These are phyloP conservation scores for Tanypteryx hageni DNA, from an alignment of 2,888 invertebrate genomes.

Conservation along the genomic window DNA sequence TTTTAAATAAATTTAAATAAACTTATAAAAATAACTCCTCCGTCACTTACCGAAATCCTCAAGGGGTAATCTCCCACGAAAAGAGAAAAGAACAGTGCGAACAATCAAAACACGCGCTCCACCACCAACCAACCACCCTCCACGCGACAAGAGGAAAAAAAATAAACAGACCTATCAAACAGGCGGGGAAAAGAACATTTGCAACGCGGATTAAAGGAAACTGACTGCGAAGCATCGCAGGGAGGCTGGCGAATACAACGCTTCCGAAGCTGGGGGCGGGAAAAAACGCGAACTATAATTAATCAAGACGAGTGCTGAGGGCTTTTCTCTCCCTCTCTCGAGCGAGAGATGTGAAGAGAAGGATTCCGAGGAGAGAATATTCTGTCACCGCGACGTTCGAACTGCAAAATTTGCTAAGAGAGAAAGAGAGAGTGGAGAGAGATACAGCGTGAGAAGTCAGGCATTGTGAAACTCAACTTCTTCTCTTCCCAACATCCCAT, in stretches of 20 bases:
- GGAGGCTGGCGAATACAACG: neutral
- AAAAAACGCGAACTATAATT: neutral
- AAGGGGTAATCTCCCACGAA: too few relatives aligned
- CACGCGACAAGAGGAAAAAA: too few relatives aligned
- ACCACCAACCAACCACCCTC: too few relatives aligned
- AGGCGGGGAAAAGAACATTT: neutral
- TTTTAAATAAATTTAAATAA: too few relatives aligned
- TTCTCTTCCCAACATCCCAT: too few relatives aligned
- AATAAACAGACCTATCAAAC: too few relatives aligned
- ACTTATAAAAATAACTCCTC: too few relatives aligned
- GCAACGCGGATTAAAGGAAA: neutral
- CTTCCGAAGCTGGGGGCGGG: neutral
- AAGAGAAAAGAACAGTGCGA: too few relatives aligned
- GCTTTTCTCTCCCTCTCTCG: neutral
- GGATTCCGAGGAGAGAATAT: neutral
- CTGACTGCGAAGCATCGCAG: neutral
- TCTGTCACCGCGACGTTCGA: neutral
- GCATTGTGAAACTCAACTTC: too few relatives aligned
- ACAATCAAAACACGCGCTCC: too few relatives aligned
- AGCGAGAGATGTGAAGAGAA: constrained; percentile 3
- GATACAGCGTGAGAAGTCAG: neutral
- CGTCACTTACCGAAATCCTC: too few relatives aligned
- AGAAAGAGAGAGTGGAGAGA: neutral
- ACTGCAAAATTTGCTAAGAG: neutral
- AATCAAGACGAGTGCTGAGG: neutral